Evolutionary conservation across 2,113 vertebrate species (phyloP), one percentile per base, ranked within the genome.

Genomic region (Anhinga anhinga): DNA sequence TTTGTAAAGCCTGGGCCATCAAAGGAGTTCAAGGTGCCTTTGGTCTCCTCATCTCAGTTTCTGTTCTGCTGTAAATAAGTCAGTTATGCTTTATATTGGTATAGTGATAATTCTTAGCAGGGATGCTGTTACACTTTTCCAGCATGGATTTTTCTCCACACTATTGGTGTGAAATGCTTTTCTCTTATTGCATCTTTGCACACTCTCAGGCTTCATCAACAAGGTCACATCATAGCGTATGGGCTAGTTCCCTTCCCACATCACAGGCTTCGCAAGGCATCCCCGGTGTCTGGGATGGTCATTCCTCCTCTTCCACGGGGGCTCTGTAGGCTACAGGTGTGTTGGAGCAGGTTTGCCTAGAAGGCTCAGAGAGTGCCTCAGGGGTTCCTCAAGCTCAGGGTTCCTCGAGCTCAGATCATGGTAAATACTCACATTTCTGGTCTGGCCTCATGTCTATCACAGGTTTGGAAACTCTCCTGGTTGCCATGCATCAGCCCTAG

Each of bases 1-100:
- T 97, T 94, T 96, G 77, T 91, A 88, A 61, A 49, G 94, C 6
- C 38, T 16, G 56, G 32, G 56, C 58, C 73, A 86, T 97, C 95
- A 97, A 94, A 96, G 85, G 66, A 66, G 53, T 19, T 82, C 56
- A n/a, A 72, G 82, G 65, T 87, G 69, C 78, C 71, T 94, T 93
- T 94, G 83, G 93, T 76, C 56, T 88, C 72, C 61, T 80, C 34
- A 1, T 5, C 50, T 4, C 14, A 3, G 42, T 42, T 86, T 56
- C 91, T 78, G 76, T 38, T 8, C 65, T 58, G 72, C 15, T 85
- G 52, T 62, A 55, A 72, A 61, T 74, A 59, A 30, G 19, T 1
- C 58, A 25, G 55, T 42, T 22, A 3, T 73, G 27, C 36, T 40
- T 66, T 44, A 47, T 17, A 0, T 18, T 32, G n/a, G 3, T 9